phyloP scores from a whole-genome alignment of 2,888 invertebrate species.

The Subacronicta megacephala region DNA sequence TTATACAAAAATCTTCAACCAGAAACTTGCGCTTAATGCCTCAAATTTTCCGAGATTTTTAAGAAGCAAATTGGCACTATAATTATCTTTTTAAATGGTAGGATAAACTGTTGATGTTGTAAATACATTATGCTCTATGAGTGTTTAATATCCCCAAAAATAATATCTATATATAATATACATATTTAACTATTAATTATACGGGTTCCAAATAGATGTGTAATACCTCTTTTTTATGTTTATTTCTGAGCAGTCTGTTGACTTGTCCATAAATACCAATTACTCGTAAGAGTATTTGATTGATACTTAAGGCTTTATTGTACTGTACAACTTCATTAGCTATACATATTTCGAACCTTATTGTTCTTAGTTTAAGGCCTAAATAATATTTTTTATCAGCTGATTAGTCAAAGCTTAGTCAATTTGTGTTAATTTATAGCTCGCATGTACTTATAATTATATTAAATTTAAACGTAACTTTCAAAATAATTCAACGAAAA shows the following conservation, averaged over 20 bases:
- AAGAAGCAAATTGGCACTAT: no score
- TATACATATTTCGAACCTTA: constrained; percentile 22
- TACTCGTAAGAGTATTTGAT: constrained; percentile 20
- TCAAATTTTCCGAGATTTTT: not conserved
- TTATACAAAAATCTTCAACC: not conserved
- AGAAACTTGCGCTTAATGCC: not conserved
- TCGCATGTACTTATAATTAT: not conserved
- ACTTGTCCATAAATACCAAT: constrained; percentile 15
- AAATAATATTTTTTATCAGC: constrained; percentile 26
- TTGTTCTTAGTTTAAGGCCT: constrained; percentile 56
- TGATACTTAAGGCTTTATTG: constrained; percentile 7
- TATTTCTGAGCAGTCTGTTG: no score
- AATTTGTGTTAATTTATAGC: constrained; percentile 15
- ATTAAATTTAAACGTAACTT: not conserved
- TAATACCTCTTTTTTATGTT: not conserved
- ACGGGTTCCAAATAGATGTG: constrained; percentile 1
- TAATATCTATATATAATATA: no score
- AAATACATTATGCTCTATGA: no score
- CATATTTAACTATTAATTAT: not conserved
- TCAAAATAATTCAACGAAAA: constrained; percentile 49
- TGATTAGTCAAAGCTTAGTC: constrained; percentile 41
- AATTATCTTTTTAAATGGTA: no score
- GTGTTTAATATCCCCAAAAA: no score
- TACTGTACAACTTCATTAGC: constrained; percentile 22
- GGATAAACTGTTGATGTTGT: no score